A percentile compares a stretch with the other conserved stretches of the same genome.
Evolutionary conservation across 2,888 invertebrate genomes (phyloP).

Genomic region (Drosophila neotestacea): DNA sequence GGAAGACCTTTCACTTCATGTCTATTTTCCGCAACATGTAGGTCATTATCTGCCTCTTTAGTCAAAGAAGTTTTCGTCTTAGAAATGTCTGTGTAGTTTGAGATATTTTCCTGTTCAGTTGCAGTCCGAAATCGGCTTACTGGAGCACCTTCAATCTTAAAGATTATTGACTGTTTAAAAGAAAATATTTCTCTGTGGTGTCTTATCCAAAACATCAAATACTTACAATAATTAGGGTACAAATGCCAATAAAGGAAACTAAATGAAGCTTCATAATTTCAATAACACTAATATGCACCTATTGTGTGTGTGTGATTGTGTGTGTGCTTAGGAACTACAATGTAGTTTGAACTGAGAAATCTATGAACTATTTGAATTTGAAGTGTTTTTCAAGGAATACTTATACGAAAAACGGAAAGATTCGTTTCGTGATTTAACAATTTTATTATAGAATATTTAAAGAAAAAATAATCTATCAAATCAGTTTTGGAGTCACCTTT

Average conservation of each 20-base stretch:
- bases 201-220: not conserved
- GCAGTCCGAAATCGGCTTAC: not conserved
- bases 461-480: not conserved
- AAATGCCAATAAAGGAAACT: not conserved
- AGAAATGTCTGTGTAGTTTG: not conserved
- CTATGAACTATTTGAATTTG: not conserved
- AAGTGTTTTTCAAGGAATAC: not conserved
- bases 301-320: no score
- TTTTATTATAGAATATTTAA: no score
- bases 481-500: not conserved
- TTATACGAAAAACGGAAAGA: no score
- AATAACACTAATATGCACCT: not conserved
- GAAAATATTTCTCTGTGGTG: no score
- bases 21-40: slow-evolving; percentile 1
- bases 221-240: not conserved
- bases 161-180: not conserved
- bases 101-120: not conserved
- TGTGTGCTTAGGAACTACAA: no score
- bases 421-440: no score
- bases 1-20: not conserved
- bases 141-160: not conserved
- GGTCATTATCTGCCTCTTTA: not conserved
- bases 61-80: not conserved
- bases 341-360: no score
- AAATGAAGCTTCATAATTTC: not conserved